These are phyloP conservation scores for Drosophila mercatorum DNA, from an alignment of 2,888 invertebrate species.

Conservation along the genomic window DNA sequence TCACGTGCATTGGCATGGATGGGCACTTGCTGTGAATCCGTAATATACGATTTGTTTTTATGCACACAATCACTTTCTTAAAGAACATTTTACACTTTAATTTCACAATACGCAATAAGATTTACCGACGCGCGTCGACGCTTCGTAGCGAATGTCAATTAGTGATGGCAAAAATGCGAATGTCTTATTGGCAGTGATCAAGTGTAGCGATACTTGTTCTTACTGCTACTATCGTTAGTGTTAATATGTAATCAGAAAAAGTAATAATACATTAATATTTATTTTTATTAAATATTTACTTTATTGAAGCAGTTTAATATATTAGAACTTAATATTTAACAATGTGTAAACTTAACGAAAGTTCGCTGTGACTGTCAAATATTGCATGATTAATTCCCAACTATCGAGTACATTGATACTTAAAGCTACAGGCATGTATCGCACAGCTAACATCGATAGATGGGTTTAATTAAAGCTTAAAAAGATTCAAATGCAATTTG, in stretches of 20 bases:
- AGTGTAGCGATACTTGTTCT: not conserved
- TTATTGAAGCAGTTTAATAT: too few relatives aligned
- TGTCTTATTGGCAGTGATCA: not conserved
- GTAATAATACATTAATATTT: not conserved
- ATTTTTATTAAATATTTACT: not conserved
- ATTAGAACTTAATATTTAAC: not conserved
- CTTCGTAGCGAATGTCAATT: not conserved
- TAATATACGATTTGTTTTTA: not conserved
- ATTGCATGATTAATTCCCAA: too few relatives aligned
- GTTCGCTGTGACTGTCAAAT: not conserved
- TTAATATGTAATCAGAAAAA: not conserved
- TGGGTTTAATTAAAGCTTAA: constrained; percentile 8
- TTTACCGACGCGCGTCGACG: not conserved
- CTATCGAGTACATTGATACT: not conserved
- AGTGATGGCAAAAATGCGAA: not conserved
- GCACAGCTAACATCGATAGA: not conserved
- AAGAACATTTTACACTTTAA: not conserved
- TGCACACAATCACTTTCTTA: not conserved
- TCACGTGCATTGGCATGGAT: constrained; percentile 1
- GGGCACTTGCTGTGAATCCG: not conserved
- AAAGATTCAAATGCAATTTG: not conserved
- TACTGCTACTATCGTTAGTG: not conserved
- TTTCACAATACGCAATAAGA: not conserved
- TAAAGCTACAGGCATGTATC: not conserved
- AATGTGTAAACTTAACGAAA: not conserved